Base-by-base conservation (phyloP, 35 echinoderm and acorn worm genomes). In the Apostichopus parvimensis region DNA sequence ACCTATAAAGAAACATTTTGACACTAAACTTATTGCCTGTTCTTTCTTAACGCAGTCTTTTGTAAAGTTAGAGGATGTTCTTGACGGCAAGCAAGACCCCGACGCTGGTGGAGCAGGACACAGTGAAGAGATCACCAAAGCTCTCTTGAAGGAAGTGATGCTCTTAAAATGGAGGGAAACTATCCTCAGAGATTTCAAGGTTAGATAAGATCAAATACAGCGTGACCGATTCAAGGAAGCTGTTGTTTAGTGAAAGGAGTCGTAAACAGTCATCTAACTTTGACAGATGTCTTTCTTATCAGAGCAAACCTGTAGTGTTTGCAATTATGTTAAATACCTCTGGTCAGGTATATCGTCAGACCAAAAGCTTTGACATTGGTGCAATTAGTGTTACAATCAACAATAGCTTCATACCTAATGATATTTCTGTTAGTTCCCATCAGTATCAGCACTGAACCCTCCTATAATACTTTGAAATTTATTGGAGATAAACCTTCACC, bases 171-270 rank as follows among this genome's bases (percentile, higher is more conserved):
- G 96, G 96, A 95, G 96, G 81, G 96, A 98, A 79, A 83, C 57
- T 7, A 92, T 98, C 92, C 14, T 98, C 55, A 87, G 86, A 81
- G 96, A 95, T 92, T 98, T 98, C 68, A 92, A 93, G 94, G 96
- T 98, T 92, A 77, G 34, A 45, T 45, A 45, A 45, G 34, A 45
- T 45, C 2, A 45, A 45, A 45, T 3, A 61, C 52, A 68, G 64
- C 5, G 9, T 68, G 64, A 68, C 11, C 11, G 5, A 68, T 68
- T 11, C 14, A 68, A 68, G 64, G 17, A 68, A 10, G 10, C 64
- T 68, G 64, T 28, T 28, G 26, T 28, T 28, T 45, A 45, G 45
- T 26, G 28, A 45, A 45, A 45, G 2, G 34, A 45, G 34, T 45
- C 0, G 34, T 3, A 45, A 45, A 4, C 34, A 26, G 18, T 26